Base-by-base conservation (phyloP, 2,113 vertebrate species). In the Pterophyllum scalare region DNA sequence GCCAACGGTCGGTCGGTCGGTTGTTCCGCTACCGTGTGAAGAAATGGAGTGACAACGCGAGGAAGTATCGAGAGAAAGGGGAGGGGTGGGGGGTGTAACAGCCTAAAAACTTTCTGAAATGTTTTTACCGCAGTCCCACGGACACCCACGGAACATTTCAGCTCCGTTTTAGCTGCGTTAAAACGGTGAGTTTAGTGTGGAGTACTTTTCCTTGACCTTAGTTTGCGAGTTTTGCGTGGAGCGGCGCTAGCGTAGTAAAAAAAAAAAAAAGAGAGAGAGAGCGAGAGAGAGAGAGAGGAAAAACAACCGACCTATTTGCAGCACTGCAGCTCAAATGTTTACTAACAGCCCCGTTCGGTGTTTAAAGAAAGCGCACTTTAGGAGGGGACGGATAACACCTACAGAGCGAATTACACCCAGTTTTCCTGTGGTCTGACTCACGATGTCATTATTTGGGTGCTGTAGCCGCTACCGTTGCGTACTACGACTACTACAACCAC, bases 41-140 rank as follows among this genome's bases (percentile, higher is more conserved):
- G 84, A 88, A 87, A 90, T 7, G 79, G 92, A 91, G 89, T 79
- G 91, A 90, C 91, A 92, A 72, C 67, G 90, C 75, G 77, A 91
- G 87, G 85, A 84, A 89, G 84, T 80, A 65, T 72, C 61, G 52
- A 81, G 86, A 87, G 79, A 86, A 67, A 87, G 77, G 78, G 84
- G 87, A 81, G 86, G 86, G 84, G 40, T 79, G 58, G 90, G 82
- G 84, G 77, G 87, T 87, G 89, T 80, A 93, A 87, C 90, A 94
- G 90, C 94, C 92, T 90, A 85, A 92, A 93, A 96, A 96, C 95
- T 96, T 96, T 95, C 86, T 93, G 83, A 88, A 92, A 93, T 96
- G 94, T 95, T 95, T 95, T 91, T 83, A 83, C 88, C 88, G 88
- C 92, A 92, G 87, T 90, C 84, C 86, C 57, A 49, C 24, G n/a